phyloP scores from a whole-genome alignment of 2,888 invertebrate species.

The Cephus spinipes region DNA sequence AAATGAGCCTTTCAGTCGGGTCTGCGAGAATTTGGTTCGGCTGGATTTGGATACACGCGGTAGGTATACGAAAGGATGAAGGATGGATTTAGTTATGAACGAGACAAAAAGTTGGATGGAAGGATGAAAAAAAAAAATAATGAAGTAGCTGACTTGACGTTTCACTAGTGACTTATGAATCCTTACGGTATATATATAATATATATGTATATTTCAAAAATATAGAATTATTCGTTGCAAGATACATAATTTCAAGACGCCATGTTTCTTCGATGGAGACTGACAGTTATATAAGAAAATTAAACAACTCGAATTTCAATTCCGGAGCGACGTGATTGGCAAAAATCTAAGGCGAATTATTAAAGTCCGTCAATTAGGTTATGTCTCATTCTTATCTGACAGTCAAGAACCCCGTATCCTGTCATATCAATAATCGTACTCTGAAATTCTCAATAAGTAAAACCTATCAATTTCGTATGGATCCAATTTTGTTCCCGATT shows the following conservation, averaged over 20 bases:
- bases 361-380: not conserved
- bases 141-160: not conserved
- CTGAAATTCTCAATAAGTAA: not conserved
- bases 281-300: not conserved
- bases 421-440: not conserved
- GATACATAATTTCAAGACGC: not conserved
- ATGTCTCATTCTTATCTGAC: not conserved
- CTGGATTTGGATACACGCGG: not conserved
- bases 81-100: too few species aligned
- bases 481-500: too few species aligned
- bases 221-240: too few species aligned
- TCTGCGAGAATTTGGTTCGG: not conserved
- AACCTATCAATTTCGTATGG: not conserved
- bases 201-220: too few species aligned
- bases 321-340: not conserved
- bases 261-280: not conserved
- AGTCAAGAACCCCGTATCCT: too few species aligned
- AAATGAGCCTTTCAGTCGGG: constrained; percentile 28
- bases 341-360: not conserved
- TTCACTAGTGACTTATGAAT: not conserved
- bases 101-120: too few species aligned
- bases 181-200: not conserved
- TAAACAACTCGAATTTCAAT: not conserved
- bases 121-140: not conserved
- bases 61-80: too few species aligned